Conservation (phyloP, 2,113 vertebrate species). For the Arothron firmamentum region DNA sequence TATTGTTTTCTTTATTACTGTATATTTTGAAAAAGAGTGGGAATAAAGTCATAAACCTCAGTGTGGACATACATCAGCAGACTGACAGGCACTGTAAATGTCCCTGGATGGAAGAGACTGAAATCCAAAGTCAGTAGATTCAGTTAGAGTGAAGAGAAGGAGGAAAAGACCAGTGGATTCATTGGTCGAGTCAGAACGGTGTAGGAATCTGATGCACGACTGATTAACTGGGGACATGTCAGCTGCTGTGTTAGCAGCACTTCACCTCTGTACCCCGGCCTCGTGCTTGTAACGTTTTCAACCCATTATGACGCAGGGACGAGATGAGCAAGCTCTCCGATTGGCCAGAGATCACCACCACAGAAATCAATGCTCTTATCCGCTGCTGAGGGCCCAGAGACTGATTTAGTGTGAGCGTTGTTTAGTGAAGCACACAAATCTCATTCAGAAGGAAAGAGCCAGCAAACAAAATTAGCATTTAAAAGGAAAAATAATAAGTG, state of each 20-base stretch:
- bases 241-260: neutral
- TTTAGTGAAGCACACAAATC: conserved; percentile 2
- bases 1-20: conserved; percentile 42
- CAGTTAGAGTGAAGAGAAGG: conserved; percentile 3
- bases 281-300: conserved; percentile 28
- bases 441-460: neutral
- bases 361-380: conserved; percentile 46
- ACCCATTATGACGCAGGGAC: conserved; percentile 38
- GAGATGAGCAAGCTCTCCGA: conserved; percentile 31
- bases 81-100: conserved; percentile 12
- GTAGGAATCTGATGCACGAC: no score
- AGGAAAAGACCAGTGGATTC: neutral
- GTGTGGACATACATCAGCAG: conserved; percentile 32
- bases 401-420: conserved; percentile 7
- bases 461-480: neutral
- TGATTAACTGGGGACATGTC: no score
- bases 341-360: conserved; percentile 22
- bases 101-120: conserved; percentile 5
- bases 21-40: conserved; percentile 26
- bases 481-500: neutral
- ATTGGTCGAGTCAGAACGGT: no score
- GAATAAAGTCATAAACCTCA: conserved; percentile 40
- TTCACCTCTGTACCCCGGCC: neutral
- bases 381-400: conserved; percentile 10
- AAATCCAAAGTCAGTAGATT: conserved; percentile 34